These are phyloP conservation scores for Megaceryle alcyon DNA, from an alignment of 2,797 vertebrate species.

Conservation along the genomic window DNA sequence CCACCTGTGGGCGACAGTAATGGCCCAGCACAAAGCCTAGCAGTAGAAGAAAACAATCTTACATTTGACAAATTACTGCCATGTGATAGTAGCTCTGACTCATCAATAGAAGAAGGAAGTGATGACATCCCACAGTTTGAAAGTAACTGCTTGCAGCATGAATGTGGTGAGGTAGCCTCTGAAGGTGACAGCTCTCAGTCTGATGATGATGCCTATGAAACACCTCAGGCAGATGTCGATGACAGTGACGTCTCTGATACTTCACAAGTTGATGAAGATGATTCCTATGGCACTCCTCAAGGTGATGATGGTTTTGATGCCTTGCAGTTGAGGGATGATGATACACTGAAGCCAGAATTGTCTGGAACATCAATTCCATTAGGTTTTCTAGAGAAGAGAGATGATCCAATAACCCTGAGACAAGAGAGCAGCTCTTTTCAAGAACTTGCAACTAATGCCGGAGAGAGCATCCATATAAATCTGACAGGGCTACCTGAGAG, in stretches of 20 bases:
- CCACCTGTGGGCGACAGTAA: not conserved
- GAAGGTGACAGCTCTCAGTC: slow-evolving; percentile 51
- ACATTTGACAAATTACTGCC: not conserved
- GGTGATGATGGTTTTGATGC: slow-evolving; percentile 53
- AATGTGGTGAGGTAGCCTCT: not conserved
- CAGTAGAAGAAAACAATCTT: not conserved
- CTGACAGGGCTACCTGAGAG: not conserved
- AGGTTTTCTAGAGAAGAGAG: not conserved
- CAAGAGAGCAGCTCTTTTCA: not conserved
- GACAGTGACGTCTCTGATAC: slow-evolving; percentile 56
- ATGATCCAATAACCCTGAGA: not conserved
- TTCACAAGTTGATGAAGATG: slow-evolving; percentile 31
- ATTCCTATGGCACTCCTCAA: slow-evolving; percentile 39
- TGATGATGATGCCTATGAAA: slow-evolving; percentile 62
- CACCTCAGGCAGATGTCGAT: slow-evolving; percentile 36
- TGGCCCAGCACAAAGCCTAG: not conserved
- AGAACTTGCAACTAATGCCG: not conserved
- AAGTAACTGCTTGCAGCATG: not conserved
- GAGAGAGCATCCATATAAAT: not conserved
- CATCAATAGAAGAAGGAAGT: not conserved
- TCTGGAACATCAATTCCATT: not conserved
- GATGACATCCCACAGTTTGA: not conserved
- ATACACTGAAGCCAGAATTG: not conserved
- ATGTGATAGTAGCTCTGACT: not conserved
- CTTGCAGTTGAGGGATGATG: slow-evolving; percentile 15